A percentile compares a stretch with the other conserved stretches of the same genome.
These are phyloP conservation scores for Crax fasciolata DNA, from an alignment of 2,797 vertebrate genomes.

Conservation along the genomic window DNA sequence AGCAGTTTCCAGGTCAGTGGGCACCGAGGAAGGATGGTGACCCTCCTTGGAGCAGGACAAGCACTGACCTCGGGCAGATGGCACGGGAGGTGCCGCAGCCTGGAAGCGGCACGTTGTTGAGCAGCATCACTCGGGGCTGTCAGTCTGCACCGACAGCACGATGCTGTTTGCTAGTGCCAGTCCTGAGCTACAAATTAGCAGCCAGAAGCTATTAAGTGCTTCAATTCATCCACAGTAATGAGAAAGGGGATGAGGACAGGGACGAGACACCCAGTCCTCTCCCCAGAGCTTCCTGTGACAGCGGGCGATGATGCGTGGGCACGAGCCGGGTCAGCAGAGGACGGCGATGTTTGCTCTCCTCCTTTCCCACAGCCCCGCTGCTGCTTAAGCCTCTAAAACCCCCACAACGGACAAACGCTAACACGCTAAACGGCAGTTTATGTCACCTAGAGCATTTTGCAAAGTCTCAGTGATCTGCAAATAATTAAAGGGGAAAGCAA, in stretches of 20 bases:
- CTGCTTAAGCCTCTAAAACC: slow-evolving; percentile 21
- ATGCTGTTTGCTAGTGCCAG: accelerated
- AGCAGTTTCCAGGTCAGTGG: slow-evolving; percentile 30
- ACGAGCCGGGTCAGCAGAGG: slow-evolving; percentile 1
- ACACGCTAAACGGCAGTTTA: neutral
- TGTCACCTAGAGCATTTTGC: slow-evolving; percentile 47
- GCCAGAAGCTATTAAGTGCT: neutral
- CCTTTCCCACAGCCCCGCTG: slow-evolving; percentile 47
- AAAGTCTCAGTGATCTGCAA: slow-evolving; percentile 47
- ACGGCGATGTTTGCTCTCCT: neutral
- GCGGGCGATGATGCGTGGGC: accelerated
- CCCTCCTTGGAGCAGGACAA: neutral
- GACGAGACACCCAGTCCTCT: neutral
- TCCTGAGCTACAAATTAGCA: neutral
- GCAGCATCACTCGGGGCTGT: accelerated
- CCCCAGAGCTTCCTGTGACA: neutral
- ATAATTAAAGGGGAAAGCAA: slow-evolving; percentile 64
- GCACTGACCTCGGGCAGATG: neutral
- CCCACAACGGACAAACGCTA: slow-evolving; percentile 3
- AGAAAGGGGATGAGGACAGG: neutral
- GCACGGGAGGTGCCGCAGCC: neutral
- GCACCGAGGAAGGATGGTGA: neutral
- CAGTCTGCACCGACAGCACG: neutral
- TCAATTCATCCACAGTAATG: neutral
- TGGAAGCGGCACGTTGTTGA: accelerated